phyloP scores from a whole-genome alignment of 2,797 vertebrate species.

The Chanos chanos region DNA sequence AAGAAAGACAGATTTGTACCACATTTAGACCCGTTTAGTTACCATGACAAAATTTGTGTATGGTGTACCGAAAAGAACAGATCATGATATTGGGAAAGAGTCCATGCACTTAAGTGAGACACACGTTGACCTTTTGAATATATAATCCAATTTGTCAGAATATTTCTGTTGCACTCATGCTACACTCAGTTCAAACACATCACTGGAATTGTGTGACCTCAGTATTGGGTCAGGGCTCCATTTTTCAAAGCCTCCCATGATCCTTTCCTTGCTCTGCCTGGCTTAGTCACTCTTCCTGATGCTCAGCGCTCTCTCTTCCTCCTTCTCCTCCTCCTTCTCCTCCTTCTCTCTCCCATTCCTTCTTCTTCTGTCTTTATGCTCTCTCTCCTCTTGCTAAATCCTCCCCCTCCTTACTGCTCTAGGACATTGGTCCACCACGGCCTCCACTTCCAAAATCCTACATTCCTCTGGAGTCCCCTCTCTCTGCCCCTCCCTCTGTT shows the following conservation, averaged over 20 bases:
- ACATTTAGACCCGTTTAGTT: too few relatives aligned
- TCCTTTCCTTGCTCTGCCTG: conserved; percentile 56
- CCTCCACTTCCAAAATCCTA: conserved; percentile 96
- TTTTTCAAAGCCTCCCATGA: conserved; percentile 46
- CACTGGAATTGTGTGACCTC: neutral
- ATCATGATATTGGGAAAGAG: too few relatives aligned
- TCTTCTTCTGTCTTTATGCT: neutral
- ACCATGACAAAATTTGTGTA: too few relatives aligned
- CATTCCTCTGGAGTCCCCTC: conserved; percentile 85
- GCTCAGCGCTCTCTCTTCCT: conserved; percentile 47
- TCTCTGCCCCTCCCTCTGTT: conserved; percentile 77
- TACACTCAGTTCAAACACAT: conserved; percentile 29
- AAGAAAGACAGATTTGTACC: too few relatives aligned
- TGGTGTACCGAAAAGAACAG: too few relatives aligned
- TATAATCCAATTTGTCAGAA: too few relatives aligned
- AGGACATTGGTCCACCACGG: conserved; percentile 91
- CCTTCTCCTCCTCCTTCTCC: conserved; percentile 13
- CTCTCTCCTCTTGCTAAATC: conserved; percentile 7
- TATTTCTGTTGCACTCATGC: neutral
- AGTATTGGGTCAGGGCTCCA: conserved; percentile 19
- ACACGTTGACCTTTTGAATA: too few relatives aligned
- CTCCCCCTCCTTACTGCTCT: conserved; percentile 52
- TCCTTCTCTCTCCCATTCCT: conserved; percentile 5
- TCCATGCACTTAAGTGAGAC: too few relatives aligned
- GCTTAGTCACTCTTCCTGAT: conserved; percentile 60